These are phyloP conservation scores for Hippocampus zosterae DNA, from an alignment of 2,113 vertebrate genomes.

Conservation along the genomic window DNA sequence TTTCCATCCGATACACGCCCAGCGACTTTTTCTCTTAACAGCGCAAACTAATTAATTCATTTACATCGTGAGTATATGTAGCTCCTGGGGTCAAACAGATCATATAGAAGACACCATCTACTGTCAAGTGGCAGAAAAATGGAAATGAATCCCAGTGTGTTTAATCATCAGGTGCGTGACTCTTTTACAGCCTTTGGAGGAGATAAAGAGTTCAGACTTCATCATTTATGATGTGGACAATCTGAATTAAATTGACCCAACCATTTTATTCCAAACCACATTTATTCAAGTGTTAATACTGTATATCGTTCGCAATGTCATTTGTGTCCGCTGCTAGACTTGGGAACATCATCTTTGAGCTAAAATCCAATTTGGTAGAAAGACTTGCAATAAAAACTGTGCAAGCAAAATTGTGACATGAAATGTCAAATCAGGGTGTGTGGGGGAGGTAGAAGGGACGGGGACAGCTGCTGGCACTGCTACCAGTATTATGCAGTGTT, in stretches of 20 bases:
- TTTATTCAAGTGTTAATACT: conserved; percentile 19
- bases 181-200: conserved; percentile 30
- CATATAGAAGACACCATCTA: conserved; percentile 17
- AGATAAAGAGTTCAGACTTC: not conserved
- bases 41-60: conserved; percentile 11
- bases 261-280: conserved; percentile 9
- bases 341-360: conserved; percentile 20
- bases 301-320: conserved; percentile 21
- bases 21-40: conserved; percentile 1
- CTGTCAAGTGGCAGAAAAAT: conserved; percentile 24
- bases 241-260: conserved; percentile 10
- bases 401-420: not conserved
- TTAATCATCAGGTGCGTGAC: conserved; percentile 23
- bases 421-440: not conserved
- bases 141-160: conserved; percentile 37
- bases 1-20: not conserved
- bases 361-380: conserved; percentile 43
- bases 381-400: conserved; percentile 20
- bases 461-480: conserved; percentile 7
- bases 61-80: conserved; percentile 14
- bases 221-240: conserved; percentile 10
- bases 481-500: conserved; percentile 40
- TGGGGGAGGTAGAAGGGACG: no score
- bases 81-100: conserved; percentile 22
- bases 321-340: conserved; percentile 20